Evolutionary conservation across 2,113 vertebrate genomes (phyloP).

Genomic region (Ammodytes marinus): DNA sequence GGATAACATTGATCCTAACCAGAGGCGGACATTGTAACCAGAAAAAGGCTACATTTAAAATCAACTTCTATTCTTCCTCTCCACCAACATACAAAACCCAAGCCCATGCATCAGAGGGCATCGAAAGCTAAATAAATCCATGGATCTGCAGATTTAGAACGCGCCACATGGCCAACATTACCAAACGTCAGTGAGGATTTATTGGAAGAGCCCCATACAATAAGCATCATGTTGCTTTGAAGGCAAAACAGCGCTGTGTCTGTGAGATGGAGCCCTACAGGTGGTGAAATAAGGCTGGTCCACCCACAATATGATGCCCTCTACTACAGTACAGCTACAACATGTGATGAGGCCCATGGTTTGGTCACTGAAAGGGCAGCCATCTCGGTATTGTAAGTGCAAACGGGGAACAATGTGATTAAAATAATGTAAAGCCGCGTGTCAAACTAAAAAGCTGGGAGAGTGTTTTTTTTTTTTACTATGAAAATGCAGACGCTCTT

Average conservation of each 20-base stretch:
- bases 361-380: not conserved
- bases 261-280: not conserved
- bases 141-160: slow-evolving; percentile 4
- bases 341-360: not conserved
- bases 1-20: not conserved
- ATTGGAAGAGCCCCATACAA: slow-evolving; percentile 41
- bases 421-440: slow-evolving; percentile 20
- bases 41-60: not conserved
- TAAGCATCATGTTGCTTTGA: slow-evolving; percentile 44
- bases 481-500: slow-evolving; percentile 28
- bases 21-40: not conserved
- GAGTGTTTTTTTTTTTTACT: slow-evolving; percentile 4
- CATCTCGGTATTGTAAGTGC: not conserved
- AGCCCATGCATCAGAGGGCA: not conserved
- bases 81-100: not conserved
- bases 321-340: not conserved
- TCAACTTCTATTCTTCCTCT: not conserved
- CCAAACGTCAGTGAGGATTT: slow-evolving; percentile 25
- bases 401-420: not conserved
- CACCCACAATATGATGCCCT: not conserved
- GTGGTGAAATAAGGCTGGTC: slow-evolving; percentile 9
- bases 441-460: slow-evolving; percentile 29
- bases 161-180: slow-evolving; percentile 14
- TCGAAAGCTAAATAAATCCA: slow-evolving; percentile 10
- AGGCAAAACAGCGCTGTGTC: slow-evolving; percentile 14